Evolutionary conservation across 2,888 invertebrate species (phyloP).

Genomic region (Drosophila neonasuta): DNA sequence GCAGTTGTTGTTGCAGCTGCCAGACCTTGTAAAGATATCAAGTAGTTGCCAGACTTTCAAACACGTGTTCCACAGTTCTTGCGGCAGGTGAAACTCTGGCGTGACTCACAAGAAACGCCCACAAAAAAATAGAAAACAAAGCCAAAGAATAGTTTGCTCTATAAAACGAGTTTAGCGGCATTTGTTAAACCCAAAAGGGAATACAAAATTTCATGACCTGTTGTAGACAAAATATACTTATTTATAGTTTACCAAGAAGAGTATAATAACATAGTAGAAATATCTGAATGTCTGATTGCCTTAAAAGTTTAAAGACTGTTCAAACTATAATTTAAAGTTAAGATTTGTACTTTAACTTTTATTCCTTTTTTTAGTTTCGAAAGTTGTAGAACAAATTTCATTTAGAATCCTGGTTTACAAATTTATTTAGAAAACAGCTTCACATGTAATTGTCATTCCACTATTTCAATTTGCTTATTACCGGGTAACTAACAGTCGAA

Average conservation of each 20-base stretch:
- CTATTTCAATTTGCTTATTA: not conserved
- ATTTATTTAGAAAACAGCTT: not conserved
- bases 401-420: too few relatives aligned
- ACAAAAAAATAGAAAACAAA: slow-evolving; percentile 33
- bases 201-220: slow-evolving; percentile 21
- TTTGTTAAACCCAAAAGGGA: slow-evolving; percentile 33
- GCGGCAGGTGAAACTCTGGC: slow-evolving; percentile 56
- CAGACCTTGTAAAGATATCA: slow-evolving; percentile 37
- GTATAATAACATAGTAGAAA: not conserved
- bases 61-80: slow-evolving; percentile 56
- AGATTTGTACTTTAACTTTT: too few relatives aligned
- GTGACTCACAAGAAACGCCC: slow-evolving; percentile 63
- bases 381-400: too few relatives aligned
- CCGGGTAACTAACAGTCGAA: not conserved
- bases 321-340: too few relatives aligned
- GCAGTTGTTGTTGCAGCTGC: slow-evolving; percentile 45
- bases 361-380: too few relatives aligned
- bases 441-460: too few relatives aligned
- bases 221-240: not conserved
- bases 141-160: not conserved
- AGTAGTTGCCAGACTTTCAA: slow-evolving; percentile 59
- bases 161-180: slow-evolving; percentile 30
- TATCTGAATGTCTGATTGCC: not conserved
- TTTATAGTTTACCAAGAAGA: not conserved
- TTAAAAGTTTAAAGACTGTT: too few relatives aligned